Base-by-base conservation (phyloP, 2,888 invertebrate species). In the Dicranocentrus wangi region DNA sequence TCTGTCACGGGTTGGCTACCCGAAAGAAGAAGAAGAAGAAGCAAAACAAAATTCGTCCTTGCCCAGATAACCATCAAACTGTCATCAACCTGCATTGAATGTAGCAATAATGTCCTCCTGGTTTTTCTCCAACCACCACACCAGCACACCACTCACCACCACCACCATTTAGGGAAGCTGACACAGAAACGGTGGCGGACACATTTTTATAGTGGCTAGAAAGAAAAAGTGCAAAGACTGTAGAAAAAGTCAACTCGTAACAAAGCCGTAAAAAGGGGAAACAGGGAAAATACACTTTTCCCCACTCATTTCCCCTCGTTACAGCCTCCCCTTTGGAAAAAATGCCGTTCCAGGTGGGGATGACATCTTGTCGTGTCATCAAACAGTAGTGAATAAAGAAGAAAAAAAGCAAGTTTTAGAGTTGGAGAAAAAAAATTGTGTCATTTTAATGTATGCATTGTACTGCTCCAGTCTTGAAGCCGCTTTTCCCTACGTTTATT, bases 21-120 rank as follows among this genome's bases (percentile, higher is more conserved):
- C 32, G 32, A 10, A 47, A 10, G 15, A 47, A 23, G 47, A 43
- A 19, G 47, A 72, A 61, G n/a, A n/a, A n/a, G n/a, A n/a, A n/a
- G n/a, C n/a, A n/a, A n/a, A n/a, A n/a, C n/a, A n/a, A 28, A 71
- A 23, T 23, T 17, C 27, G 60, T 70, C 70, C 55, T 70, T 60
- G 60, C 58, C 60, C 21, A 19, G 66, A 47, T 78, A 69, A 60
- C 83, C 82, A 84, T 84, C 83, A 84, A 84, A 84, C 65, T 83
- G 84, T 84, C 84, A 83, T 84, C 83, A 83, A 84, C 76, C 51
- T 63, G 60, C 61, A 61, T 42, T 47, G 28, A 42, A 60, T 61
- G 61, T 58, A 39, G 19, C 15, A 7, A 60, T 7, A 23, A 60
- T 19, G 21, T 19, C 10, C 27, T 60, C 27, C 10, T 60, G n/a